Evolutionary conservation across 2,113 vertebrate species (phyloP).

Genomic region (Albula goreensis): DNA sequence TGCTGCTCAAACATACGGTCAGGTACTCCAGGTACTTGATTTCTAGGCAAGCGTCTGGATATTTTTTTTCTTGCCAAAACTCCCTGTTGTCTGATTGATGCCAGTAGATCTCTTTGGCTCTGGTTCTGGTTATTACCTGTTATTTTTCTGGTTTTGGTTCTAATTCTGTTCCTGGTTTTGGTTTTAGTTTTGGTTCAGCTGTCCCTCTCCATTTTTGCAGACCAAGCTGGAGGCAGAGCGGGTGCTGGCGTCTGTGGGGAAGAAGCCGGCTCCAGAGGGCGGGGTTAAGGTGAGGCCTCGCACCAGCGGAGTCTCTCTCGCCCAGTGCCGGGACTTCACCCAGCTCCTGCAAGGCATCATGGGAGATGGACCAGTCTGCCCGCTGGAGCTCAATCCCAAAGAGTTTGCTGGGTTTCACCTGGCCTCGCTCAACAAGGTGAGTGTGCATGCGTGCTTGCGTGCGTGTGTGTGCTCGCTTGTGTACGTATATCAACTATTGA

Average conservation of each 20-base stretch:
- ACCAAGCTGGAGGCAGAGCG: constrained; percentile 94
- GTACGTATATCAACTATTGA: background rate
- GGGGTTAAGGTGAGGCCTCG: constrained; percentile 91
- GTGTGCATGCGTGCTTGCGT: background rate
- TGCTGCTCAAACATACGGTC: background rate
- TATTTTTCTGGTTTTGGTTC: too few relatives aligned
- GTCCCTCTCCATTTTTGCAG: constrained; percentile 67
- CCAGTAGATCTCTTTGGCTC: too few relatives aligned
- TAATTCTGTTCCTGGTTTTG: too few relatives aligned
- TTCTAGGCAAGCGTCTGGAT: too few relatives aligned
- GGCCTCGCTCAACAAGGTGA: constrained; percentile 89
- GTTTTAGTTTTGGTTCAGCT: background rate
- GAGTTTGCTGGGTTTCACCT: constrained; percentile 94
- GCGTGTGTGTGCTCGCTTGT: background rate
- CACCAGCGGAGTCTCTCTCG: constrained; percentile 79
- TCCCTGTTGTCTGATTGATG: too few relatives aligned
- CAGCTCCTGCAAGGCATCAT: constrained; percentile 87
- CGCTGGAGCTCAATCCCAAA: constrained; percentile 87
- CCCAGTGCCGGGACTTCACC: constrained; percentile 86
- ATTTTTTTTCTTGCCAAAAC: too few relatives aligned
- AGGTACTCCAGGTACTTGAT: too few relatives aligned
- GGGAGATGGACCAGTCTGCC: constrained; percentile 77
- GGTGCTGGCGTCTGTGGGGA: constrained; percentile 87
- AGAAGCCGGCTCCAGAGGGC: constrained; percentile 79
- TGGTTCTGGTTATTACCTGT: too few relatives aligned